phyloP scores from a whole-genome alignment of 2,888 invertebrate genomes.

The Synergus umbraculus region DNA sequence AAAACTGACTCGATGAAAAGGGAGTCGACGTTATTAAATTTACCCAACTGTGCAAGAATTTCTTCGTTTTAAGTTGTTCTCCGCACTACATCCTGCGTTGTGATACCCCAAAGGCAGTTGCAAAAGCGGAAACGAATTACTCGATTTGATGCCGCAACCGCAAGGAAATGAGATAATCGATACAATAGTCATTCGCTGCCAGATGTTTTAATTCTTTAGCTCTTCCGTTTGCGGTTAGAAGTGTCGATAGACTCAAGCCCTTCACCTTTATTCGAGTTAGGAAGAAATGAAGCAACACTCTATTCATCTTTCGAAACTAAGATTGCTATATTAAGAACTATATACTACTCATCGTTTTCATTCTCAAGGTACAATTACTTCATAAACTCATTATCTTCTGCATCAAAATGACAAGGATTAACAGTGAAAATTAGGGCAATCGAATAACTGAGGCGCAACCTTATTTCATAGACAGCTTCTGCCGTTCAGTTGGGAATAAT shows the following conservation, averaged over 20 bases:
- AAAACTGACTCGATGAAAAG: background rate
- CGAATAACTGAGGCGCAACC: background rate
- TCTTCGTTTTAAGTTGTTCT: background rate
- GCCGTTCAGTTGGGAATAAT: background rate
- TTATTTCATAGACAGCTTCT: background rate
- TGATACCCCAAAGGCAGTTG: constrained; percentile 9
- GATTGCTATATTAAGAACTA: background rate
- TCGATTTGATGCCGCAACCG: constrained; percentile 5
- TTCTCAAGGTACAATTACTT: background rate
- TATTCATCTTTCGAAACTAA: background rate
- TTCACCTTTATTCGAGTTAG: background rate
- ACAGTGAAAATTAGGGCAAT: constrained; percentile 2
- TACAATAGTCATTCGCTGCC: constrained; percentile 28
- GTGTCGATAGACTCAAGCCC: background rate
- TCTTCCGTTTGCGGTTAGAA: background rate
- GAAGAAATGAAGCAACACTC: background rate
- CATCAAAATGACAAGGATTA: background rate
- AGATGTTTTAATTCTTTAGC: constrained; percentile 17
- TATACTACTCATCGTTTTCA: background rate
- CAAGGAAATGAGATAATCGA: constrained; percentile 34
- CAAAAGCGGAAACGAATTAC: constrained; percentile 28
- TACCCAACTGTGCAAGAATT: background rate
- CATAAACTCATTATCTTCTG: background rate
- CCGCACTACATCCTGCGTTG: background rate
- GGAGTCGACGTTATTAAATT: background rate